Base-by-base conservation (phyloP, 2,797 vertebrate genomes). In the Danio aesculapii region DNA sequence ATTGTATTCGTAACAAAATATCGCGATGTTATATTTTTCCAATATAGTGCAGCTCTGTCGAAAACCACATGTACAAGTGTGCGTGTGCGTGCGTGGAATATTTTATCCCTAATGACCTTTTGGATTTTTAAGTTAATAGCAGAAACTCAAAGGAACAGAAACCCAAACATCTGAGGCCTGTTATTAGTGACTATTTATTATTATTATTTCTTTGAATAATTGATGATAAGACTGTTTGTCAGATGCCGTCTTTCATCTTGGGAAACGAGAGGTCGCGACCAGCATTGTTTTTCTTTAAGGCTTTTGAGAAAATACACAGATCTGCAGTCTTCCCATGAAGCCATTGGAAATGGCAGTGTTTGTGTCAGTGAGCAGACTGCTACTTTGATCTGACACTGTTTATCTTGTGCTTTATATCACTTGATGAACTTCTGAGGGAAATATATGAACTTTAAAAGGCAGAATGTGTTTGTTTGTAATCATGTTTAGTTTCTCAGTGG, bases 341-440 rank as follows among this genome's bases (percentile, higher is more conserved):
- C 30, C 19, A 30, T 19, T 64, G 52, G 14, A 39, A 47, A 30
- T 52, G 57, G 43, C 63, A 39, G 43, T 9, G 30, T 46, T 59
- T 59, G 17, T 59, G 12, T 16, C 16, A 19, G 39, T 39, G 46
- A 39, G 55, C 2, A 44, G n/a, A 57, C 21, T 1, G 6, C 8
- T 57, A 41, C 13, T 66, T 77, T 57, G 17, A 66, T 50, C 16
- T 19, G 17, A 10, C 8, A 61, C 19, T 50, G n/a, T 61, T 52
- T 69, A 69, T 17, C 5, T 58, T 58, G n/a, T 41, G 64, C 21
- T 77, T 77, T 13, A 13, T 41, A 77, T 43, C 19, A 30, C 47
- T 44, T 50, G 44, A 14, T 43, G 46, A 49, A 55, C 43, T 49
- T 12, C 19, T 58, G 10, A 17, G 19, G 46, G 52, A 68, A 77